Conservation (phyloP, 2,888 invertebrate genomes). For the Holacanthella duospinosa region DNA sequence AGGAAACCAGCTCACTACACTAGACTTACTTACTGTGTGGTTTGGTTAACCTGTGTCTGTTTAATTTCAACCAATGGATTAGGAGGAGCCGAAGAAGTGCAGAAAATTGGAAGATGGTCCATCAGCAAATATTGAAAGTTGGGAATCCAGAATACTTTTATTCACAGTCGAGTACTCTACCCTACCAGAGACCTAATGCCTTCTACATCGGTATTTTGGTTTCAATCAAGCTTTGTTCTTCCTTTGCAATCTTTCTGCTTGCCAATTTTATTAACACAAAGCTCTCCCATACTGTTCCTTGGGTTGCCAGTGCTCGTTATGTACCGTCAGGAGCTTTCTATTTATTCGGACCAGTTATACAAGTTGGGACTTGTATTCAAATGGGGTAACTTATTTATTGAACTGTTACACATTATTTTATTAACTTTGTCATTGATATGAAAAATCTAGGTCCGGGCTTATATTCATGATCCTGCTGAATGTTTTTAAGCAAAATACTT, state of each 20-base stretch:
- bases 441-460: slow-evolving; percentile 22
- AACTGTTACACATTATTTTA: not conserved
- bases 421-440: not conserved
- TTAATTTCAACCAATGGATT: too few relatives aligned
- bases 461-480: slow-evolving; percentile 22
- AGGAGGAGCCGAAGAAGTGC: too few relatives aligned
- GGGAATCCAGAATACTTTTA: too few relatives aligned
- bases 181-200: too few relatives aligned
- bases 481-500: slow-evolving; percentile 14
- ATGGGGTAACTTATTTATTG: slow-evolving; percentile 21
- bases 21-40: too few relatives aligned
- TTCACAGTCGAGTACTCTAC: too few relatives aligned
- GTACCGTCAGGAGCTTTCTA: slow-evolving; percentile 15
- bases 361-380: slow-evolving; percentile 25
- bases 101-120: too few relatives aligned
- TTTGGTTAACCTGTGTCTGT: too few relatives aligned
- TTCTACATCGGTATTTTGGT: too few relatives aligned
- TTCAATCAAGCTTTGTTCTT: not conserved
- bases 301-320: too few relatives aligned
- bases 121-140: too few relatives aligned
- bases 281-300: not conserved
- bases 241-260: not conserved
- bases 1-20: too few relatives aligned
- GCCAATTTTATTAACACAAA: not conserved
- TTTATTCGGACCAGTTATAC: slow-evolving; percentile 21